Evolutionary conservation across 64 coral and sea anemone species (phyloP), one percentile per base, ranked within the genome.

Genomic region (Actinia tenebrosa): DNA sequence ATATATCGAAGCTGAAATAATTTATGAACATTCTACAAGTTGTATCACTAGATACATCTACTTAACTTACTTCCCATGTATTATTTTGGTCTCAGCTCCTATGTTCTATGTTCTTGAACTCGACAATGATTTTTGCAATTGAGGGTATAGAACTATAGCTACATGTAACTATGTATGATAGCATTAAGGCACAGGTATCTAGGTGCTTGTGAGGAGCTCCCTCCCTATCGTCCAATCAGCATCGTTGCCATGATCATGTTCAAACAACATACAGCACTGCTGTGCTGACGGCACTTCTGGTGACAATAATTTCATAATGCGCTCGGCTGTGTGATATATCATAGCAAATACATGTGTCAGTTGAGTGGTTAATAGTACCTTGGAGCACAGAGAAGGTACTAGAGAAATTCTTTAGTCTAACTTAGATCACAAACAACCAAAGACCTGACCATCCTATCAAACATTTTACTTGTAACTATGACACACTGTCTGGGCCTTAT

Each of bases 301-400:
- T 27, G 91, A 89, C 60, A 93, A 56, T 79, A 93, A 88, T 93
- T 93, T 93, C 91, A 89, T 89, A 71, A 93, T 89, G 83, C 82
- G 87, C 61, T 93, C 87, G 45, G 87, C 91, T 93, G 87, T 71
- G 83, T 89, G 91, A 82, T 89, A 88, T 85, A 63, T 68, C 58
- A 37, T 71, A 84, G 78, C 18, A 92, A 83, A 53, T 89, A 89
- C 25, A 11, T 79, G 83, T 79, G 83, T 93, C 87, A 89, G 91
- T 93, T 45, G 13, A 84, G 60, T 37, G 30, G 30, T 84, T 62
- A 62, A 55, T 44, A 84, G 60, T 60, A 56, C 55, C 22, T 55
- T 22, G 16, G 8, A 11, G 69, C 69, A 58, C 56, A 58, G 10
- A 75, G 69, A 30, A 42, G 69, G 69, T 75, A 75, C 26, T 30